Base-by-base conservation (phyloP, 2,888 invertebrate species). In the Agrochola lota region DNA sequence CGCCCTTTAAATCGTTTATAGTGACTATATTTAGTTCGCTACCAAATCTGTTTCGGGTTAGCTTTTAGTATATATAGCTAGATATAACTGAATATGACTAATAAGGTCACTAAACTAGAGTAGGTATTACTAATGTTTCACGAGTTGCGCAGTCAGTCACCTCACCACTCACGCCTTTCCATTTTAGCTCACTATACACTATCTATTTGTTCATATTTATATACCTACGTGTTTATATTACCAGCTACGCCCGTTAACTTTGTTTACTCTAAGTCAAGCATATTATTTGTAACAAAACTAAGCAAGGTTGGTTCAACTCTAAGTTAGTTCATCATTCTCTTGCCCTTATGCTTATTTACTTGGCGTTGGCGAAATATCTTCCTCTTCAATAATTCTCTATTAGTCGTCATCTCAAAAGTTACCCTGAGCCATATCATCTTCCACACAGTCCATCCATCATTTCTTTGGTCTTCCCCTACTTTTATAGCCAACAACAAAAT, bases 141-240 rank as follows among this genome's bases (percentile, higher is more conserved):
- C 35, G 35, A 83, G 69, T 15, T n/a, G 71, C 71, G n/a, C 73
- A 43, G 60, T 46, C 71, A 40, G 52, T n/a, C 55, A 20, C 55
- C 62, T n/a, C 55, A 20, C 55, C 62, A 62, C 60, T 63, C 67
- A 78, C 63, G 78, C 84, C 84, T 84, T 84, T 84, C 81, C 73
- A 84, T 68, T 84, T 84, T 40, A 83, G 35, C 26, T 46, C 35
- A 40, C 72, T 67, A 66, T 59, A 64, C 55, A 63, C 59, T 62
- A 30, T 74, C 0, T 49, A n/a, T 49, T 6, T 1, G 9, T 49
- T 52, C 20, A 17, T 20, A 60, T 15, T 30, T 46, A 59, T 30
- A 26, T 49, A 30, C 52, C 17, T 49, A 8, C 52, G 43, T 43
- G 66, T 26, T 8, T 30, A 30, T 57, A 35, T 68, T 74, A 64